These are phyloP conservation scores for Pygocentrus nattereri DNA, from an alignment of 2,797 vertebrate species.

Conservation along the genomic window DNA sequence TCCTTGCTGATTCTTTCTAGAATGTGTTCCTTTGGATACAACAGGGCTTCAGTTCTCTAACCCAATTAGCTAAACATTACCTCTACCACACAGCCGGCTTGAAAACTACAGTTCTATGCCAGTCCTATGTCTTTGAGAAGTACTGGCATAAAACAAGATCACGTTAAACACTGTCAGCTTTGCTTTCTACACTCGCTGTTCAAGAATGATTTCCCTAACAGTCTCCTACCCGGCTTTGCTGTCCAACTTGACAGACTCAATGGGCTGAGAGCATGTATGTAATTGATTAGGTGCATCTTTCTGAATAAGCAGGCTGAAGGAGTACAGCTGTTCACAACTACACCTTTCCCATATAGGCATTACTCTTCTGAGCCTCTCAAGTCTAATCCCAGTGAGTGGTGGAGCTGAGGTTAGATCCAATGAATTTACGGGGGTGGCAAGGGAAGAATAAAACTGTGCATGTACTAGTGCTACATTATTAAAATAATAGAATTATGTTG, in stretches of 20 bases:
- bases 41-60: not conserved
- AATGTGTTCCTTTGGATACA: not conserved
- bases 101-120: no score
- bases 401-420: no score
- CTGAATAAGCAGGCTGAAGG: not conserved
- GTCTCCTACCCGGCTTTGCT: not conserved
- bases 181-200: not conserved
- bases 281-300: slow-evolving; percentile 13
- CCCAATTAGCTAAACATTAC: not conserved
- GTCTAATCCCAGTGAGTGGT: not conserved
- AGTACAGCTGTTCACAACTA: not conserved
- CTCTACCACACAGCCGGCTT: not conserved
- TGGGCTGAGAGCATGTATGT: not conserved
- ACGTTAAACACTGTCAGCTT: not conserved
- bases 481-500: no score
- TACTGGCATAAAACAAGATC: not conserved
- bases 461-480: no score
- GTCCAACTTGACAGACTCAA: not conserved
- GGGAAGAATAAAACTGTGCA: no score
- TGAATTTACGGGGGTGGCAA: no score
- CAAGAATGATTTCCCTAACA: not conserved
- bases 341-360: not conserved
- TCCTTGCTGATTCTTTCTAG: not conserved
- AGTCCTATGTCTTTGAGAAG: no score
- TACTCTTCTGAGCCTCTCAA: not conserved